Evolutionary conservation across 2,113 vertebrate species (phyloP).

Genomic region (Deroptyus accipitrinus): DNA sequence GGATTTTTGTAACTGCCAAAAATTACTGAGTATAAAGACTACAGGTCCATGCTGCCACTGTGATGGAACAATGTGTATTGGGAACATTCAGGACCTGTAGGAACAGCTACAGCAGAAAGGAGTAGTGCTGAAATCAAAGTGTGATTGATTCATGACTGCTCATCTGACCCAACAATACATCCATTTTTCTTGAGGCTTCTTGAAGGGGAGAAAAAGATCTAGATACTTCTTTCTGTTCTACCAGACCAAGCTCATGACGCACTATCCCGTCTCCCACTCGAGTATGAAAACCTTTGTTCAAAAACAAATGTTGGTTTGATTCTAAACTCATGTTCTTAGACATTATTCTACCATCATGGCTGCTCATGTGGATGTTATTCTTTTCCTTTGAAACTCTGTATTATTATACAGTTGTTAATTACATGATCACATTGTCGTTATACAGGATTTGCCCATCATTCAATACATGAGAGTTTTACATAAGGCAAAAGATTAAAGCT

Average conservation of each 20-base stretch:
- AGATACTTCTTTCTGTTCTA: not conserved
- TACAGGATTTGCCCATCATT: not conserved
- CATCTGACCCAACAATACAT: not conserved
- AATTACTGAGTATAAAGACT: not conserved
- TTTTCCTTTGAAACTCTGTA: not conserved
- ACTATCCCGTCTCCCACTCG: not conserved
- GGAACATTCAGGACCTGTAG: not conserved
- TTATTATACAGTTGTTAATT: not conserved
- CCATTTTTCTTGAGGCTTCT: not conserved
- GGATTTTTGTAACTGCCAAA: not conserved
- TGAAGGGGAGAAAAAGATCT: not conserved
- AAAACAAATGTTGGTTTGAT: not conserved
- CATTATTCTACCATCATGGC: not conserved
- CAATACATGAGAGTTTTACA: not conserved
- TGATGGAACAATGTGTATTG: not conserved
- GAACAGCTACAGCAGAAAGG: not conserved
- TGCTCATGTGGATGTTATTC: not conserved
- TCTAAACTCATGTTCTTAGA: not conserved
- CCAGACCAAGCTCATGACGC: not conserved
- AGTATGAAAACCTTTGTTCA: not conserved
- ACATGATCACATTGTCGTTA: not conserved
- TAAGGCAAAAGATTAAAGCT: not conserved
- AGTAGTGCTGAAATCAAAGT: not conserved
- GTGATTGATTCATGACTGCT: not conserved
- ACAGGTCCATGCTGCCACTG: not conserved